These are phyloP conservation scores for Pungitius pungitius DNA, from an alignment of 2,113 vertebrate species.

Conservation along the genomic window DNA sequence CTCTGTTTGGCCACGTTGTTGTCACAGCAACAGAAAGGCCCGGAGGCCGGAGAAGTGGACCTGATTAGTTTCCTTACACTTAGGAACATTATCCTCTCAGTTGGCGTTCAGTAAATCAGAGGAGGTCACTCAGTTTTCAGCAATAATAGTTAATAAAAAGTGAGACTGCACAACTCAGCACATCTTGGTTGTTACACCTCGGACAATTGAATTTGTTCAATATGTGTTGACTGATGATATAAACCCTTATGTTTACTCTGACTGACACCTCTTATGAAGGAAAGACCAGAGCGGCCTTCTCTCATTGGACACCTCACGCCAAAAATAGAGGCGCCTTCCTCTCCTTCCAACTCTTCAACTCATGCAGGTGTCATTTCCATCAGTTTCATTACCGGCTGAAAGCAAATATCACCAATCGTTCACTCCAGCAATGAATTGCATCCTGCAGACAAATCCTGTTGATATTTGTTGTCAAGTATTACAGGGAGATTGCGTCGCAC, in stretches of 20 bases:
- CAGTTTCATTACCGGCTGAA: slow-evolving; percentile 26
- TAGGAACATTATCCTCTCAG: slow-evolving; percentile 8
- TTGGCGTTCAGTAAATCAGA: neutral
- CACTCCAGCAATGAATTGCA: slow-evolving; percentile 5
- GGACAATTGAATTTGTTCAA: neutral
- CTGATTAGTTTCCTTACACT: neutral
- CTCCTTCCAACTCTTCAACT: slow-evolving; percentile 33
- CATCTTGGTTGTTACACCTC: neutral
- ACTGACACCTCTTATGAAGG: slow-evolving; percentile 50
- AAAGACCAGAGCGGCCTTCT: slow-evolving; percentile 58
- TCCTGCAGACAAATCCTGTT: slow-evolving; percentile 4
- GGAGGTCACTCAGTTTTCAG: slow-evolving; percentile 34
- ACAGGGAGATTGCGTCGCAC: slow-evolving; percentile 34
- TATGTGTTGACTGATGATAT: slow-evolving; percentile 20
- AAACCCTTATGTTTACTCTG: slow-evolving; percentile 29
- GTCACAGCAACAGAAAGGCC: slow-evolving; percentile 74
- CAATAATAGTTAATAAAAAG: slow-evolving; percentile 7
- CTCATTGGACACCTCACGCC: slow-evolving; percentile 56
- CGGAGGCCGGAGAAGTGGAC: slow-evolving; percentile 38
- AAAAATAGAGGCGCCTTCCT: slow-evolving; percentile 70
- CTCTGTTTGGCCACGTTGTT: slow-evolving; percentile 69
- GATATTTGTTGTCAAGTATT: slow-evolving; percentile 41
- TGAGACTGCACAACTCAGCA: slow-evolving; percentile 1
- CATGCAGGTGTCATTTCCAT: slow-evolving; percentile 36
- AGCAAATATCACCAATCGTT: slow-evolving; percentile 21